phyloP scores from a whole-genome alignment of 2,888 invertebrate species.

The Cryptosula pallasiana region DNA sequence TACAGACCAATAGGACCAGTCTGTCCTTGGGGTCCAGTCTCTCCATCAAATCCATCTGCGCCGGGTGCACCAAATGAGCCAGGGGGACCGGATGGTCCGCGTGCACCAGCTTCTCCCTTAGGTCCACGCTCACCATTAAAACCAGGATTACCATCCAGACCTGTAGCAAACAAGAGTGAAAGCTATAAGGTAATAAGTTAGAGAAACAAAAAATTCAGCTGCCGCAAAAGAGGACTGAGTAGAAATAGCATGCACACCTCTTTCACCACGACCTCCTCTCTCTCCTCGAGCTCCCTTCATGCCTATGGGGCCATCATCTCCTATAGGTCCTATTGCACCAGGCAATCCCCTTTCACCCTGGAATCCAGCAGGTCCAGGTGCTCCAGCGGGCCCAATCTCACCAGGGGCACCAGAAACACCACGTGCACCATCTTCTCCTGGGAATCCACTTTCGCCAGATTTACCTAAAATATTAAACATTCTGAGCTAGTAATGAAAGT shows the following conservation, averaged over 20 bases:
- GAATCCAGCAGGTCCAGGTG: conserved; percentile 27
- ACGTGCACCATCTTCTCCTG: background rate
- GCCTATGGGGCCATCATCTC: conserved; percentile 13
- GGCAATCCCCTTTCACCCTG: conserved; percentile 26
- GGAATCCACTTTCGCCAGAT: conserved; percentile 16
- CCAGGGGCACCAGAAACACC: background rate
- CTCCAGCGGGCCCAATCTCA: conserved; percentile 24
- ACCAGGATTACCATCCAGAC: conserved; percentile 25
- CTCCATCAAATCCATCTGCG: conserved; percentile 26
- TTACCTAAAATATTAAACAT: background rate
- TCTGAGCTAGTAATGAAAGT: too few species aligned
- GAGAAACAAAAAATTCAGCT: background rate
- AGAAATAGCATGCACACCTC: background rate
- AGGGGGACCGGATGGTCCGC: conserved; percentile 25
- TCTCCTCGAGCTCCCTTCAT: conserved; percentile 20
- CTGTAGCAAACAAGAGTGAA: too few species aligned
- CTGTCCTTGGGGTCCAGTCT: conserved; percentile 26
- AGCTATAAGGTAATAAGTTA: too few species aligned
- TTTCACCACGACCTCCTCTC: background rate
- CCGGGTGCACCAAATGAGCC: conserved; percentile 27
- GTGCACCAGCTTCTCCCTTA: conserved; percentile 26
- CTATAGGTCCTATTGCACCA: background rate
- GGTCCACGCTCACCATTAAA: conserved; percentile 26
- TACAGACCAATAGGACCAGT: conserved; percentile 25
- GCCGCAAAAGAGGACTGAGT: background rate